phyloP scores from a whole-genome alignment of 2,888 invertebrate genomes.

The Cryptophagus acutangulus region DNA sequence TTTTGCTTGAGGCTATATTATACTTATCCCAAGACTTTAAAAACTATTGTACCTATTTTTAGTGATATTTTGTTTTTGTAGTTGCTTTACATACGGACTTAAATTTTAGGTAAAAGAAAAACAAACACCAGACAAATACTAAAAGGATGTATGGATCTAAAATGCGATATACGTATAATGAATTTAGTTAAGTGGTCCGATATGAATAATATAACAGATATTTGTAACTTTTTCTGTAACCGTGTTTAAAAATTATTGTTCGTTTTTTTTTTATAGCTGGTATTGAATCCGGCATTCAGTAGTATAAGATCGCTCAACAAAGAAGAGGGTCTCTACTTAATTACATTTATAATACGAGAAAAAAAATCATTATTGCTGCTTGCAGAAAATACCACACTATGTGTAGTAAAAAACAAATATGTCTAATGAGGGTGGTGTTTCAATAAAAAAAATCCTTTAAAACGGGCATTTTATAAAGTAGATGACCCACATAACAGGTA shows the following conservation, averaged over 20 bases:
- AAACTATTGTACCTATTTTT: too few species aligned
- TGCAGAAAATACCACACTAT: conserved; percentile 19
- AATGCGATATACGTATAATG: conserved; percentile 35
- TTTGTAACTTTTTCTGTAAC: too few species aligned
- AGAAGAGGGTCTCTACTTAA: conserved; percentile 31
- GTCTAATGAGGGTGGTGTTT: not conserved
- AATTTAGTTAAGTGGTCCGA: conserved; percentile 39
- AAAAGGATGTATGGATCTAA: conserved; percentile 15
- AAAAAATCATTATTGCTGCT: conserved; percentile 26
- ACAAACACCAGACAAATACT: too few species aligned
- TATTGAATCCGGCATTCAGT: conserved; percentile 15
- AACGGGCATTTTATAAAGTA: too few species aligned
- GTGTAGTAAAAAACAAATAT: conserved; percentile 3
- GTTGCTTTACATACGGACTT: too few species aligned
- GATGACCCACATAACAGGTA: too few species aligned
- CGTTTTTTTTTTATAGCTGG: conserved; percentile 23
- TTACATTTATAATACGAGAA: conserved; percentile 33
- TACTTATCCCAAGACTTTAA: too few species aligned
- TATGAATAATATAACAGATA: conserved; percentile 42
- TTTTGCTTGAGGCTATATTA: too few species aligned
- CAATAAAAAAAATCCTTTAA: too few species aligned
- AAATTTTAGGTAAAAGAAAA: too few species aligned
- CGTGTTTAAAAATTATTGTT: conserved; percentile 37
- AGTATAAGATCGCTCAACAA: conserved; percentile 10
- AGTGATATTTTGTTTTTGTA: too few species aligned